Evolutionary conservation across 2,888 invertebrate genomes (phyloP).

Genomic region (Leptinotarsa juncta): DNA sequence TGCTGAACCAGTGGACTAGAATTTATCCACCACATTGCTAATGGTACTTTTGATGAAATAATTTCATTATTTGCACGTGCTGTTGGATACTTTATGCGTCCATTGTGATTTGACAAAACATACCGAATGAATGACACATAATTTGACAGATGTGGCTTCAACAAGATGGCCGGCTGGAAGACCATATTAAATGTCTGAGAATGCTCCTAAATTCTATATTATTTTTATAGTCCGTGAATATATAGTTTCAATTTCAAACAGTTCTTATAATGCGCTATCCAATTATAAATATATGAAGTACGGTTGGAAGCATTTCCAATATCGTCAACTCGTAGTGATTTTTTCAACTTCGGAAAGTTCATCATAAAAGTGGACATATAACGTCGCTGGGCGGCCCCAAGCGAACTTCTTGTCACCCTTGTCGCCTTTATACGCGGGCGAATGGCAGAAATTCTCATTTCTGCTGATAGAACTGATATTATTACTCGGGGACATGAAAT

Average conservation of each 20-base stretch:
- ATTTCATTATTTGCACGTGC: too few species aligned
- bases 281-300: background rate
- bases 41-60: too few species aligned
- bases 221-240: background rate
- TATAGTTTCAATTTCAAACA: background rate
- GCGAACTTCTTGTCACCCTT: slow-evolving; percentile 10
- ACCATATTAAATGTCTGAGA: too few species aligned
- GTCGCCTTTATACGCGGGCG: slow-evolving; percentile 1
- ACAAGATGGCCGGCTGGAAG: too few species aligned
- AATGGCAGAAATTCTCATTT: slow-evolving; percentile 35
- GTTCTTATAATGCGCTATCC: background rate
- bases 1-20: too few species aligned
- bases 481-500: slow-evolving; percentile 46
- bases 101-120: too few species aligned
- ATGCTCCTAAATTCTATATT: too few species aligned
- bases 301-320: slow-evolving; percentile 1
- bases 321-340: background rate
- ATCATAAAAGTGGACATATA: slow-evolving; percentile 15
- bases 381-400: slow-evolving; percentile 1
- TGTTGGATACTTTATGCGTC: too few species aligned
- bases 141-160: too few species aligned
- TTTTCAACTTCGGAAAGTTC: slow-evolving; percentile 15
- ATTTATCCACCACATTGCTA: too few species aligned
- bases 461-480: slow-evolving; percentile 47
- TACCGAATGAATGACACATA: too few species aligned